Evolutionary conservation across 2,888 invertebrate species (phyloP).

Genomic region (Amphiduros pacificus): DNA sequence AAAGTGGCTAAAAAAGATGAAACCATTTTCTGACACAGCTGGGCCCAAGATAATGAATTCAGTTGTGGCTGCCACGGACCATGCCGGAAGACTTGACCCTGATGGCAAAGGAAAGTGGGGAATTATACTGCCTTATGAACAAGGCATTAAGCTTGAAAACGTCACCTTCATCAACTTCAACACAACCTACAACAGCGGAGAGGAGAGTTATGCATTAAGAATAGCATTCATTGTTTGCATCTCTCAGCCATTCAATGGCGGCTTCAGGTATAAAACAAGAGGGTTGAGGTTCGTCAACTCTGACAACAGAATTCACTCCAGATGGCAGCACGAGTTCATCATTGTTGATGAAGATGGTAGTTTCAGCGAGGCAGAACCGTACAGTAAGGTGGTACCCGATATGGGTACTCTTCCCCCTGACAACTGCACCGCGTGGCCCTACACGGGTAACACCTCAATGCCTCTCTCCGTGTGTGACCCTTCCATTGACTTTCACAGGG

Average conservation of each 20-base stretch:
- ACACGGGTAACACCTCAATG: slow-evolving; percentile 1
- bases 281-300: slow-evolving; percentile 35
- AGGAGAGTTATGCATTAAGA: too few species aligned
- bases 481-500: slow-evolving; percentile 41
- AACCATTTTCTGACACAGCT: not conserved
- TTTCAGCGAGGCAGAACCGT: slow-evolving; percentile 34
- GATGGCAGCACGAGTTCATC: slow-evolving; percentile 32
- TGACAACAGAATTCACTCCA: slow-evolving; percentile 22
- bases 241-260: slow-evolving; percentile 34
- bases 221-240: too few species aligned
- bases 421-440: slow-evolving; percentile 16
- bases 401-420: slow-evolving; percentile 14
- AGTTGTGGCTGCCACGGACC: not conserved
- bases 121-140: slow-evolving; percentile 15
- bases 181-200: not conserved
- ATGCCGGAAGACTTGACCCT: too few species aligned
- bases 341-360: slow-evolving; percentile 45
- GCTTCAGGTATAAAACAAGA: slow-evolving; percentile 34
- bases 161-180: slow-evolving; percentile 24
- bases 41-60: not conserved
- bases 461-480: slow-evolving; percentile 35
- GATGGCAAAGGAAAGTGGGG: slow-evolving; percentile 5
- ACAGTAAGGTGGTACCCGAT: slow-evolving; percentile 37
- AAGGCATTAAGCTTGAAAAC: slow-evolving; percentile 11
- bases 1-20: slow-evolving; percentile 12